Evolutionary conservation across 2,797 vertebrate species (phyloP), one percentile per base, ranked within the genome.

Genomic region (Enteromius thamalakanensis): DNA sequence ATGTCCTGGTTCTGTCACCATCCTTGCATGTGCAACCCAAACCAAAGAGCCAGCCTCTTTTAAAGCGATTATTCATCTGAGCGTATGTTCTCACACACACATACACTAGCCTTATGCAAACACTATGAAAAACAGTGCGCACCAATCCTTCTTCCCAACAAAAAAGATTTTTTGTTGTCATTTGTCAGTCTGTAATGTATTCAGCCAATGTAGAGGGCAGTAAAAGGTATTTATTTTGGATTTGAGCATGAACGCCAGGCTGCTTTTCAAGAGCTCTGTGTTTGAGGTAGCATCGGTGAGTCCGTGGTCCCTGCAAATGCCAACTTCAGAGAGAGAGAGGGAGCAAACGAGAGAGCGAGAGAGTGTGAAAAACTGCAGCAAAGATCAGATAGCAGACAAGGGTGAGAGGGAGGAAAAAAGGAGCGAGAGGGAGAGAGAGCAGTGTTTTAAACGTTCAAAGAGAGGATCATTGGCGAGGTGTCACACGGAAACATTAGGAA

Each of bases 351-450:
- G 92, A 91, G 91, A 90, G 34, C 53, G 74, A 58, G 85, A 47
- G 82, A 70, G 84, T 84, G 91, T 84, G 87, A 85, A 92, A 92
- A 91, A 87, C 87, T 91, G 92, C 91, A 84, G 90, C 87, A 78
- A 65, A 82, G 80, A 85, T 86, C 83, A 78, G 80, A 84, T 86
- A 86, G 72, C 80, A 84, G 84, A 81, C 19, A 64, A 60, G 77
- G 23, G 83, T 58, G 71, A 80, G 79, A 70, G 64, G 23, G 78
- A 70, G 51, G 51, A 76, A 29, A 85, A 14, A 60, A 19, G 10
- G 37, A 74, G 79, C 49, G 67, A 69, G 64, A 70, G 74, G 65
- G 76, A 80, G 42, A 86, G 85, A 83, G 77, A 83, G 83, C 74
- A 12, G 64, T 47, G 37, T 83, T 76, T 83, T 60, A 60, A 76